Percentiles rank a stretch among this genome's conserved stretches.
Evolutionary conservation across 2,113 vertebrate genomes (phyloP).

Genomic region (Heterotis niloticus): DNA sequence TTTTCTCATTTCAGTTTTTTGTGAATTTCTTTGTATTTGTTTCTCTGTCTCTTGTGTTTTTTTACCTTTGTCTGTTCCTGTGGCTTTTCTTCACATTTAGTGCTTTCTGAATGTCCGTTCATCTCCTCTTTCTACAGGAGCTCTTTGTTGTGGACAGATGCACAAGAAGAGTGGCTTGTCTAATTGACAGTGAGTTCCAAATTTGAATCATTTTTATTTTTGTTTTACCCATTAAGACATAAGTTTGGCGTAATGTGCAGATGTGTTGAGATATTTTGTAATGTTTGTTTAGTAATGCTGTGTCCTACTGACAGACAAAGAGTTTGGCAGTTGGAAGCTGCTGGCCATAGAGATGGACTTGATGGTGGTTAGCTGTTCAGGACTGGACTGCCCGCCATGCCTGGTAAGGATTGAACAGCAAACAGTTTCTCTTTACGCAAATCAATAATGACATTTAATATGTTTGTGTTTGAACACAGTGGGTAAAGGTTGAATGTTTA

Average conservation of each 20-base stretch:
- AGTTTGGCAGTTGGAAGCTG: slow-evolving; percentile 64
- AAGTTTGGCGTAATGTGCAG: not conserved
- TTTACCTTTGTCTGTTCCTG: not conserved
- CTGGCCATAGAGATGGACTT: slow-evolving; percentile 65
- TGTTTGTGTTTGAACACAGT: too few relatives aligned
- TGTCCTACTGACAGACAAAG: slow-evolving; percentile 26
- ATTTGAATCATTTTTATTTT: not conserved
- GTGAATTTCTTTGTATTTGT: not conserved
- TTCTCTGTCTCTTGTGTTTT: not conserved
- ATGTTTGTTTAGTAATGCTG: too few relatives aligned
- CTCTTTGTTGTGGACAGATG: slow-evolving; percentile 39
- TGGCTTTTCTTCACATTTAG: not conserved
- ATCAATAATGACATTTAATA: not conserved
- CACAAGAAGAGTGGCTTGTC: slow-evolving; percentile 28
- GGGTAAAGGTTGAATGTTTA: too few relatives aligned
- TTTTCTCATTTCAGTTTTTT: not conserved
- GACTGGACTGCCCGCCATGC: slow-evolving; percentile 63
- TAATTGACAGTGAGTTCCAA: slow-evolving; percentile 35
- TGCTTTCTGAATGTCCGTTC: not conserved
- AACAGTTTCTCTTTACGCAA: not conserved
- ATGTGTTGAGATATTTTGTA: too few relatives aligned
- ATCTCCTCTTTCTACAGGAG: slow-evolving; percentile 26
- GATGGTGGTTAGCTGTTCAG: slow-evolving; percentile 69
- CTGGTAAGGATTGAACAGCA: slow-evolving; percentile 51
- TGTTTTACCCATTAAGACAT: not conserved